Evolutionary conservation across 2,113 vertebrate species (phyloP), one percentile per base, ranked within the genome.

Genomic region (Narcine bancroftii): DNA sequence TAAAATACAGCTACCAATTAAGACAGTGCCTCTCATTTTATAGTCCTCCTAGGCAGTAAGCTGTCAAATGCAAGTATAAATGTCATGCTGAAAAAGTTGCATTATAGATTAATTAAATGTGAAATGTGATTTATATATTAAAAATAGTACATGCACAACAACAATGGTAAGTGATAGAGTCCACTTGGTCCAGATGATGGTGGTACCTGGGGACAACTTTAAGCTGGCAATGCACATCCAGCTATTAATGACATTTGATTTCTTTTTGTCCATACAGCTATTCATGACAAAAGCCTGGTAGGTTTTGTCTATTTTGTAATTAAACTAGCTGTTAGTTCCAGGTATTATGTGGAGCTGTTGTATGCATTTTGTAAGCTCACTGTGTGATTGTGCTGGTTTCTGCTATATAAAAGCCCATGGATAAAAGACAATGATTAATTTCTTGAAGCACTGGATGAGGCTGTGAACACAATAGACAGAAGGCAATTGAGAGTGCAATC

Each of bases 381-480:
- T 93, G 94, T 93, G 93, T 95, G 94, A 97, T 98, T 97, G 96
- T 98, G 92, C 94, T 95, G 93, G 93, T 94, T 94, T 7, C 24
- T 69, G 63, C 89, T 33, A 69, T 39, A 45, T 63, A 91, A 69
- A 91, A 91, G 2, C 89, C 66, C 89, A 69, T 89, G 85, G 95
- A 98, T 97, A 98, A 98, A 98, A 96, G 97, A 98, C 97, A 98
- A 98, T 97, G 96, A 98, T 96, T 97, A 95, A 95, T 96, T 96
- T 97, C 95, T 95, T 95, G 95, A 97, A 95, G 95, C 96, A 95
- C 95, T 95, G 94, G 94, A 96, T 96, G 96, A 95, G 96, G 96
- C 95, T 96, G 95, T 93, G 93, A 76, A 93, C 94, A 97, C 96
- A 97, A 97, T 96, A 94, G 94, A 89, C 95, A 93, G 71, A 94